Conservation (phyloP, 23 tunicate species). For the Phallusia fumigata region DNA sequence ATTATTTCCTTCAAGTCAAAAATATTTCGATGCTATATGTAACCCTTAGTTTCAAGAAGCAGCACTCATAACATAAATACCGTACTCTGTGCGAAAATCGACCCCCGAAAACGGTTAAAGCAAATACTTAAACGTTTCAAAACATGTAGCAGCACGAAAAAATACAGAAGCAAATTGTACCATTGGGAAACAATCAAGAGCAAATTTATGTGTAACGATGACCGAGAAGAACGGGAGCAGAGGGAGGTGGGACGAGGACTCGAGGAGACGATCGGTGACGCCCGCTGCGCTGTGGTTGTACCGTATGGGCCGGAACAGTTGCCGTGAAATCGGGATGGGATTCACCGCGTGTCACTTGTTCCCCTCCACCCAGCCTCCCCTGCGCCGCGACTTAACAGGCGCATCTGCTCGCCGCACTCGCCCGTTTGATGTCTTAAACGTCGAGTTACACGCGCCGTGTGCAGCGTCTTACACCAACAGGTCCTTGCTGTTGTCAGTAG, state of each 20-base stretch:
- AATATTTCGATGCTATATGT: no score
- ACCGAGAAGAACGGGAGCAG: neutral
- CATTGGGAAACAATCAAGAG: neutral
- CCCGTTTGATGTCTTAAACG: neutral
- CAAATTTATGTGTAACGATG: neutral
- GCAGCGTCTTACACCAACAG: neutral
- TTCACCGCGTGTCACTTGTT: conserved; percentile 12
- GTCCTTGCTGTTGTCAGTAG: neutral
- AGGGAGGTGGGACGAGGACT: neutral
- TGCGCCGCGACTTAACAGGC: conserved; percentile 7
- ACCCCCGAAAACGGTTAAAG: no score
- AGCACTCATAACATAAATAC: no score
- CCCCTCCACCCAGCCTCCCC: conserved; percentile 8
- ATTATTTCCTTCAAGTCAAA: no score
- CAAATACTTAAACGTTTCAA: no score
- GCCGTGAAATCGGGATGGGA: conserved; percentile 15
- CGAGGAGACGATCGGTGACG: neutral
- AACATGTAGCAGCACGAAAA: no score
- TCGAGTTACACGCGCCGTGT: conserved; percentile 8
- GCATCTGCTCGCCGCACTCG: conserved; percentile 4
- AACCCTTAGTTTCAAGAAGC: no score
- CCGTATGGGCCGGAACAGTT: conserved; percentile 17
- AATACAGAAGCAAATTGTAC: neutral
- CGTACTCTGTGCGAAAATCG: no score
- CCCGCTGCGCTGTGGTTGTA: conserved; percentile 11